Conservation (phyloP, 1,140 invertebrate genomes). For the Ctenoplectra terminalis region DNA sequence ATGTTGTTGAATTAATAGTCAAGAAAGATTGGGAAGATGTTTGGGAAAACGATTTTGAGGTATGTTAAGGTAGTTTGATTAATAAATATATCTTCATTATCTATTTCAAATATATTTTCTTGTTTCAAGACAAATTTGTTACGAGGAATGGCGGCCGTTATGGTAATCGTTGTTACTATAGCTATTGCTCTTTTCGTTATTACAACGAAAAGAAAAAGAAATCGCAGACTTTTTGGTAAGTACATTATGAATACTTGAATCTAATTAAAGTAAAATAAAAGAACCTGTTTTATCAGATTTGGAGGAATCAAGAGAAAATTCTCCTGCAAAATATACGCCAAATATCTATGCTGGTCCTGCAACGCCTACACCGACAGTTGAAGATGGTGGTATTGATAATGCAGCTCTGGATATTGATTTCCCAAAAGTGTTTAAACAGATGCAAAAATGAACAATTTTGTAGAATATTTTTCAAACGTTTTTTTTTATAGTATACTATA, state of each 20-base stretch:
- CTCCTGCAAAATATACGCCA: constrained; percentile 71
- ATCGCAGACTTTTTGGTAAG: constrained; percentile 77
- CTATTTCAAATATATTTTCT: constrained; percentile 7
- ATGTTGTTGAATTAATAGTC: constrained; percentile 85
- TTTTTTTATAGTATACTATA: constrained; percentile 13
- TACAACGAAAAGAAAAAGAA: constrained; percentile 68
- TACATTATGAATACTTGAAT: constrained; percentile 11
- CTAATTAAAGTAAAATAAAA: not conserved
- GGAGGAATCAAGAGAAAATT: constrained; percentile 79
- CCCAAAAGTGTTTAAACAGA: constrained; percentile 78
- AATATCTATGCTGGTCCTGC: constrained; percentile 59
- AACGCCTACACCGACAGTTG: constrained; percentile 40
- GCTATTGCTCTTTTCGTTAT: constrained; percentile 75
- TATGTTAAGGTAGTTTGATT: constrained; percentile 43
- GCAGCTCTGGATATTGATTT: constrained; percentile 79
- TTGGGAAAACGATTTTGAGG: constrained; percentile 82
- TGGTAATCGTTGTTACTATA: constrained; percentile 75
- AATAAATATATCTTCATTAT: not conserved
- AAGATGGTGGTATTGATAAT: constrained; percentile 74
- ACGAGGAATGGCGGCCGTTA: constrained; percentile 73
- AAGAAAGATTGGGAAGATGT: constrained; percentile 79
- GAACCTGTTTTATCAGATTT: constrained; percentile 68
- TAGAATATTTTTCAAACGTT: constrained; percentile 2
- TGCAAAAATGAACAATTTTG: constrained; percentile 69
- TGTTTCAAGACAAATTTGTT: constrained; percentile 76